Base-by-base conservation (phyloP, 2,888 invertebrate genomes). In the Archaeoteleia sp. region DNA sequence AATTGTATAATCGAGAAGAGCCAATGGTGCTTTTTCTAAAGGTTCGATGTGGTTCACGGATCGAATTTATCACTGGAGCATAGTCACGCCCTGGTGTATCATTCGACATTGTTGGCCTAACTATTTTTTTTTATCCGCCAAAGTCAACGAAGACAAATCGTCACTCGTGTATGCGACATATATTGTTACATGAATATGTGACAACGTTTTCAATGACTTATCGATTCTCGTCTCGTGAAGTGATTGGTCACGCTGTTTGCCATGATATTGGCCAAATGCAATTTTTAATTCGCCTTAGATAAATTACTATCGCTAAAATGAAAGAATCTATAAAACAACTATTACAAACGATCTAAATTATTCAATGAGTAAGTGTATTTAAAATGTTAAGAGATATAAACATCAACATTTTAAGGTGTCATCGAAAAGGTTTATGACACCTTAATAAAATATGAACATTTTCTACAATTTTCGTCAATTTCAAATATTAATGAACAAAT, bases 81-180 rank as follows among this genome's bases (percentile, higher is more conserved):
- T 13, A 37, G 15, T 37, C 37, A 37, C 37, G 37, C 37, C 37
- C 37, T n/a, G 37, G 9, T 37, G 15, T 13, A 37, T 37, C 13
- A 15, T 37, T 37, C 15, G 15, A 15, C 9, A 9, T 15, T 37
- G 13, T n/a, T 15, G 15, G 15, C 8, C 37, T 37, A 37, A 13
- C 14, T 15, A 20, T 20, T 20, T 20, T 5, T 4, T 37, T 37
- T 48, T 48, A 34, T 23, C 23, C 15, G 25, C 25, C 12, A 34
- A 13, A 15, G 37, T 15, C 57, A 55, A 55, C 55, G 35, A 68
- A 70, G 70, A 72, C 45, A 65, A 70, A 72, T 70, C 58, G 15
- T n/a, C 27, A 20, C 20, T 5, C 5, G 5, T 20, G 3, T 4
- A 20, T 20, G 20, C 20, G 20, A 5, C 20, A 20, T 20, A 20